Evolutionary conservation across 2,113 vertebrate genomes (phyloP).

Genomic region (Otolemur garnettii): DNA sequence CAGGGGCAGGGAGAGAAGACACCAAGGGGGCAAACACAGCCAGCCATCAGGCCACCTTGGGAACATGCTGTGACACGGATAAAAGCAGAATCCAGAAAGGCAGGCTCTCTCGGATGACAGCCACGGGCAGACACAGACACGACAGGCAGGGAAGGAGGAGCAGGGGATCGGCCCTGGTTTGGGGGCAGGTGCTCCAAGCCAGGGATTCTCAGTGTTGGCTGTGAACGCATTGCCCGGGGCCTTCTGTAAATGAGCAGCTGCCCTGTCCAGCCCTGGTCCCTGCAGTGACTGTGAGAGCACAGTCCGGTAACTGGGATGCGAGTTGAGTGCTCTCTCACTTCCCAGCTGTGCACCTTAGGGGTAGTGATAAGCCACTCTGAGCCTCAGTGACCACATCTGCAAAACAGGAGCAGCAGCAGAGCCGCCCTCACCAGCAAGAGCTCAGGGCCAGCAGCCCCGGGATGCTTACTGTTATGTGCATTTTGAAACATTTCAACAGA

Average conservation of each 20-base stretch:
- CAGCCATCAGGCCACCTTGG: accelerated
- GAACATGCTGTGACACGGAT: neutral
- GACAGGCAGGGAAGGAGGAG: no score
- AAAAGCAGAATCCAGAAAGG: neutral
- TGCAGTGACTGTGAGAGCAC: neutral
- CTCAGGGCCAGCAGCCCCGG: accelerated
- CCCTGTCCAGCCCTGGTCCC: neutral
- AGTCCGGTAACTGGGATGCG: no score
- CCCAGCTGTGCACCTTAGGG: neutral
- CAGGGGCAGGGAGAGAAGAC: neutral
- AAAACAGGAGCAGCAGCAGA: accelerated
- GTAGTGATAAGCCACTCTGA: neutral
- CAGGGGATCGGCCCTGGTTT: accelerated
- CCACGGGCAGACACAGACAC: neutral
- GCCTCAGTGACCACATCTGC: neutral
- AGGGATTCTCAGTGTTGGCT: neutral
- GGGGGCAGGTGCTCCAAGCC: accelerated
- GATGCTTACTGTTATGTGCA: accelerated
- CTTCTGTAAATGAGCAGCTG: neutral
- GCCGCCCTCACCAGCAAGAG: accelerated
- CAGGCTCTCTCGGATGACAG: neutral
- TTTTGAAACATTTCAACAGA: neutral
- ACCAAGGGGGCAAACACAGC: neutral
- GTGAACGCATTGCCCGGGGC: accelerated
- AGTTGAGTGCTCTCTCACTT: neutral